phyloP scores from a whole-genome alignment of 2,888 invertebrate genomes.

The Sesia apiformis region DNA sequence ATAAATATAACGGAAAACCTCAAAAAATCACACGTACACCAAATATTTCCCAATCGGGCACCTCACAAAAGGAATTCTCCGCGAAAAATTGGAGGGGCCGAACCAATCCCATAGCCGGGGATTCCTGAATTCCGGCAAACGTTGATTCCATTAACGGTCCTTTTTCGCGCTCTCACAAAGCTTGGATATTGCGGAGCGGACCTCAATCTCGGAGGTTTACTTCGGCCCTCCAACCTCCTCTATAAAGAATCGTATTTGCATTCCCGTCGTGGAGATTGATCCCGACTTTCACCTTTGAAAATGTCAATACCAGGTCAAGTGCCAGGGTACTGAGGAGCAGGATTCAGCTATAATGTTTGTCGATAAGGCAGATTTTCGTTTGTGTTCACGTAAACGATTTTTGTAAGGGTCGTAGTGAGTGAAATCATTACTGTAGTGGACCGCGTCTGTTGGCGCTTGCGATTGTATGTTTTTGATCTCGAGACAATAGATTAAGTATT shows the following conservation, averaged over 20 bases:
- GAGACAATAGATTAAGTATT: no score
- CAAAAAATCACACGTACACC: not conserved
- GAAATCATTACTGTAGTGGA: constrained; percentile 15
- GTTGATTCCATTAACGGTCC: constrained; percentile 63
- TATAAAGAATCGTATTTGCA: constrained; percentile 61
- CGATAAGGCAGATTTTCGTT: not conserved
- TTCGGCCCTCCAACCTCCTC: constrained; percentile 27
- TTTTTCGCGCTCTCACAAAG: constrained; percentile 48
- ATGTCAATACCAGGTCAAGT: constrained; percentile 50
- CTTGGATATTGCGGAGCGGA: constrained; percentile 42
- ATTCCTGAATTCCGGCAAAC: constrained; percentile 17
- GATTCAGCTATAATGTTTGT: not conserved
- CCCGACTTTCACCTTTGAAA: constrained; percentile 38
- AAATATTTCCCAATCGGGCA: not conserved
- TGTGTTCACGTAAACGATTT: not conserved
- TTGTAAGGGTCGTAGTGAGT: constrained; percentile 10
- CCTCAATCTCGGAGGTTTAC: constrained; percentile 46
- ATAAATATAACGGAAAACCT: no score
- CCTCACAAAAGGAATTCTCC: constrained; percentile 11
- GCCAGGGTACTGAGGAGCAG: constrained; percentile 2
- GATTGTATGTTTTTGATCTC: not conserved
- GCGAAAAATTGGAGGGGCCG: constrained; percentile 6
- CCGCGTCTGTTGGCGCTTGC: constrained; percentile 4
- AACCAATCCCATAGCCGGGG: constrained; percentile 4
- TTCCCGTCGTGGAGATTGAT: constrained; percentile 48